These are phyloP conservation scores for Vanessa atalanta DNA, from an alignment of 1,140 invertebrate species.

Conservation along the genomic window DNA sequence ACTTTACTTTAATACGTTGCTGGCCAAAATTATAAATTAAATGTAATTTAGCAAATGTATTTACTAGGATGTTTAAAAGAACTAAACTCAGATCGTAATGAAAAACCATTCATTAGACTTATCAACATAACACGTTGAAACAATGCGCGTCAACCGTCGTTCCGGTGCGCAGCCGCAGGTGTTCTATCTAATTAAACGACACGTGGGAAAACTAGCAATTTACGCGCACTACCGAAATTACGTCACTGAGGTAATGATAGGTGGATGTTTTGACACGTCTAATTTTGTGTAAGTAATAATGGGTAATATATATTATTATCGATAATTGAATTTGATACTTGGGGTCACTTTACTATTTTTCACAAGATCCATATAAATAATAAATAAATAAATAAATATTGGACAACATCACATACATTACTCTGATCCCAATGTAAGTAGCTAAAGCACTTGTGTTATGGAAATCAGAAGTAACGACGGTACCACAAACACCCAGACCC, in stretches of 20 bases:
- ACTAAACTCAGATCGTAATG: not conserved
- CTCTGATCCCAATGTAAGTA: no score
- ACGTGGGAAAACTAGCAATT: conserved; percentile 56
- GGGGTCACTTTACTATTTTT: not conserved
- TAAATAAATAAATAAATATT: no score
- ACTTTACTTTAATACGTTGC: no score
- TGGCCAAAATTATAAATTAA: no score
- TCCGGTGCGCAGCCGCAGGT: conserved; percentile 50
- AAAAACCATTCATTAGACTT: conserved; percentile 9
- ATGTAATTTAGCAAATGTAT: no score
- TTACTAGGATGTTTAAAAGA: not conserved
- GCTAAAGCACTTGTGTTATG: no score
- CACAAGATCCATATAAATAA: no score
- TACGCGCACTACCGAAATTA: conserved; percentile 44
- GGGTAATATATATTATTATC: not conserved
- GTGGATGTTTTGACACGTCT: conserved; percentile 27
- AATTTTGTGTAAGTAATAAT: conserved; percentile 1
- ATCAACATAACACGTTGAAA: conserved; percentile 7
- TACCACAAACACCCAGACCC: no score
- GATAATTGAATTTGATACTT: not conserved
- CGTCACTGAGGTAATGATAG: conserved; percentile 18
- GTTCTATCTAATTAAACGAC: conserved; percentile 49
- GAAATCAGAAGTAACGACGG: no score
- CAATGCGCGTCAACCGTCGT: conserved; percentile 39
- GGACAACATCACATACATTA: no score